Evolutionary conservation across 64 coral and sea anemone species (phyloP).

Genomic region (Porites lutea): DNA sequence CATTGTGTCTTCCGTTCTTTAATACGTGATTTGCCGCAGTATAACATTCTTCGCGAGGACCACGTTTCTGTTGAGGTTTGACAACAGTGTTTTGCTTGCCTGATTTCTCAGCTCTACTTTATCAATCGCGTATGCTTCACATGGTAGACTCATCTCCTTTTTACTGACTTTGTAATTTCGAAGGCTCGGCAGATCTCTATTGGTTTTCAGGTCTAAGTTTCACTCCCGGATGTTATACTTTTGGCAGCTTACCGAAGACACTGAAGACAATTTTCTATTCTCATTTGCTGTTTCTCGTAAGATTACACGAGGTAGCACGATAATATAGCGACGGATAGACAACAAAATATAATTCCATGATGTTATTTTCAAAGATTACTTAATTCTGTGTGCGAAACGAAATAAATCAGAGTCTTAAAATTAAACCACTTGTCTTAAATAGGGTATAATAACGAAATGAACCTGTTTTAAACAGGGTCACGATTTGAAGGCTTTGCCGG

Average conservation of each 20-base stretch:
- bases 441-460: too few species aligned
- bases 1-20: neutral
- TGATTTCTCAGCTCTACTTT: too few species aligned
- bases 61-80: constrained; percentile 3
- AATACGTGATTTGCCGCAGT: neutral
- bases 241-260: constrained; percentile 6
- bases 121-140: too few species aligned
- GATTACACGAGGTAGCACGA: constrained; percentile 11
- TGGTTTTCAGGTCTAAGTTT: constrained; percentile 21
- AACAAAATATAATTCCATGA: too few species aligned
- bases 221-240: constrained; percentile 30
- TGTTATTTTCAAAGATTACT: too few species aligned
- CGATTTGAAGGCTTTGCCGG: too few species aligned
- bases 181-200: constrained; percentile 41
- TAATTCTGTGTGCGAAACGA: too few species aligned
- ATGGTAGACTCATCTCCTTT: constrained; percentile 14
- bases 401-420: too few species aligned
- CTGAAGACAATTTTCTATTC: constrained; percentile 46
- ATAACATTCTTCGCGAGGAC: neutral
- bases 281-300: constrained; percentile 43
- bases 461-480: too few species aligned
- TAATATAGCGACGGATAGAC: too few species aligned
- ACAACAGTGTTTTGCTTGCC: neutral
- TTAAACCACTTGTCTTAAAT: too few species aligned
- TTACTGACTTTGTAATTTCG: constrained; percentile 6